Evolutionary conservation across 2,113 vertebrate species (phyloP).

Genomic region (Mormoops blainvillei): DNA sequence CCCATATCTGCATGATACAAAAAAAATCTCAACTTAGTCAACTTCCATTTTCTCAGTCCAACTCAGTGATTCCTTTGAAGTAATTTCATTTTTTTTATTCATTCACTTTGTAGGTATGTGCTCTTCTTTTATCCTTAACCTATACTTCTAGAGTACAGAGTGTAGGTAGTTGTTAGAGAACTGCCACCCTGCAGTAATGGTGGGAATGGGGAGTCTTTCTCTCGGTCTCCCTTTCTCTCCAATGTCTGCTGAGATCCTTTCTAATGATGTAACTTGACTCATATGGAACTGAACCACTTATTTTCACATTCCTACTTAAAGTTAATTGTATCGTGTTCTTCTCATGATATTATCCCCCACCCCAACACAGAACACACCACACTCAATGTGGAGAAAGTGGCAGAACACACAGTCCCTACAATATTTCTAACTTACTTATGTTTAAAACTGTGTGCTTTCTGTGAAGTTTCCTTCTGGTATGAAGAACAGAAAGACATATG

Average conservation of each 20-base stretch:
- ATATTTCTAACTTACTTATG: background rate
- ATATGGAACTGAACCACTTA: background rate
- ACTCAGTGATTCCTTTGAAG: background rate
- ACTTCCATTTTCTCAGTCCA: background rate
- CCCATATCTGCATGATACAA: background rate
- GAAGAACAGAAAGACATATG: background rate
- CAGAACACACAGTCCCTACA: background rate
- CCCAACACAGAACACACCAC: background rate
- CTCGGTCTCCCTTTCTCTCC: background rate
- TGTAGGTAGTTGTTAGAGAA: background rate
- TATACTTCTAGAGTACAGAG: background rate
- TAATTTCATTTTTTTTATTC: background rate
- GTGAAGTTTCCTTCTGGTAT: background rate
- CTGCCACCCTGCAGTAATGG: fast-evolving
- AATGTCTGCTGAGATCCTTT: background rate
- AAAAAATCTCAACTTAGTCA: background rate
- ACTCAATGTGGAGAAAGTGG: background rate
- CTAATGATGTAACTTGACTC: background rate
- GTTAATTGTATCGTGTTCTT: background rate
- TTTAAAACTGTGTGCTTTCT: background rate
- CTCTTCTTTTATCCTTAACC: background rate
- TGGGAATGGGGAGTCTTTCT: background rate
- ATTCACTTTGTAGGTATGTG: background rate
- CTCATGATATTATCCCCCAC: background rate
- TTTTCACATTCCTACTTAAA: background rate